A percentile compares a stretch with the other conserved stretches of the same genome.
phyloP scores from a whole-genome alignment of 1,140 invertebrate species.

The Polypedilum pembai region DNA sequence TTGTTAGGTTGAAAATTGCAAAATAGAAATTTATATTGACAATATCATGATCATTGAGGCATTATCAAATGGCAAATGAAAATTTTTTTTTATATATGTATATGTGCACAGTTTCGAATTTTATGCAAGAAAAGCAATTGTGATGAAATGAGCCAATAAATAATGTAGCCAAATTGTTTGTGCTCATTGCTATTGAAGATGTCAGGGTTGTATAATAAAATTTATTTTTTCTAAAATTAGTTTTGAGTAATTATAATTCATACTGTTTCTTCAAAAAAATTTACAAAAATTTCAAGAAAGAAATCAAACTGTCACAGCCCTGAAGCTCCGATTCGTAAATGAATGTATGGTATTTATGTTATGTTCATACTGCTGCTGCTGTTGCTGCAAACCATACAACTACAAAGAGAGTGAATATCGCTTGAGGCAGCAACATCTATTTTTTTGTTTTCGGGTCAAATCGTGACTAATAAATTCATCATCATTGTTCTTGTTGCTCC shows the following conservation, averaged over 20 bases:
- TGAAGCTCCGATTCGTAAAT: no score
- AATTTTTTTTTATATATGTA: background rate
- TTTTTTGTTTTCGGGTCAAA: slow-evolving; percentile 24
- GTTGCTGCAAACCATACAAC: background rate
- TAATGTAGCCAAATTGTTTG: slow-evolving; percentile 12
- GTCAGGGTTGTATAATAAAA: no score
- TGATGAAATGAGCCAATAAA: slow-evolving; percentile 17
- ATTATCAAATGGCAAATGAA: slow-evolving; percentile 13
- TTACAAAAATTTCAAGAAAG: no score
- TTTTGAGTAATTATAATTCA: no score
- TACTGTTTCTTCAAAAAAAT: no score
- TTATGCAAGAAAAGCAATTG: background rate
- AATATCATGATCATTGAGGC: slow-evolving; percentile 8
- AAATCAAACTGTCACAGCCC: no score
- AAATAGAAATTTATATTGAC: background rate
- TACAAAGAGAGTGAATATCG: slow-evolving; percentile 4
- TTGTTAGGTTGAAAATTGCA: slow-evolving; percentile 4
- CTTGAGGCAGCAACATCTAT: background rate
- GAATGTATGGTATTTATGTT: background rate
- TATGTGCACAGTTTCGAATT: background rate
- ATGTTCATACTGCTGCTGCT: background rate
- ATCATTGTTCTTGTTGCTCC: background rate
- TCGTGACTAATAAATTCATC: slow-evolving; percentile 28
- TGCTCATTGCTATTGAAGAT: background rate
- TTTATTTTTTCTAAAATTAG: no score